Base-by-base conservation (phyloP, 2,888 invertebrate genomes). In the Acleris cristana region DNA sequence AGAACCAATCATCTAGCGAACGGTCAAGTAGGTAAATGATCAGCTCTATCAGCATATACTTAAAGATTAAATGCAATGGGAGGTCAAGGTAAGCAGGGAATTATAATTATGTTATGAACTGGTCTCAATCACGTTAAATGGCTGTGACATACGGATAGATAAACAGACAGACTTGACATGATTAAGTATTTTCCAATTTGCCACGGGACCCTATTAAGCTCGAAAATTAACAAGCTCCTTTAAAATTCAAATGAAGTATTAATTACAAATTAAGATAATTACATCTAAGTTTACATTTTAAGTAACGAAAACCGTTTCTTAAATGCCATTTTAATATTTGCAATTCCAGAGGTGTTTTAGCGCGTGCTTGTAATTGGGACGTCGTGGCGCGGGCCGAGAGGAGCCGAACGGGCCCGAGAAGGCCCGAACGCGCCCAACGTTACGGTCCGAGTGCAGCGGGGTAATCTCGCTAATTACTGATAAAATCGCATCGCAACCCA, bases 401-500 rank as follows among this genome's bases (percentile, higher is more conserved):
- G 40, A 8, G 55, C 53, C 51, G 68, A 21, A 55, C 40, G 56
- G 62, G 18, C 44, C 62, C 34, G 52, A 44, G 45, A 19, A 18
- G 30, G 45, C 53, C 52, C 48, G 30, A 54, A 62, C 72, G 72
- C 64, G 61, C 60, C 59, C 73, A 72, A 75, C 81, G 81, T 85
- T 81, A 81, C 80, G 83, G 76, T 77, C 72, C 67, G 74, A 73
- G 70, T 71, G 74, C 69, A 68, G 74, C 74, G 73, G 75, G 69
- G 74, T 81, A 78, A 82, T 82, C 79, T 82, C 71, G 73, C 82
- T 89, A 85, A 88, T 87, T 87, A 85, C 84, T 84, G 87, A 88
- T 88, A 80, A 82, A 82, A 86, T 87, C 71, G 78, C 80, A 83
- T 82, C 79, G 82, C 78, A 82, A 80, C 73, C 76, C 71, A 78